Evolutionary conservation across 2,113 vertebrate genomes (phyloP), one percentile per base, ranked within the genome.

Genomic region (Chionis minor): DNA sequence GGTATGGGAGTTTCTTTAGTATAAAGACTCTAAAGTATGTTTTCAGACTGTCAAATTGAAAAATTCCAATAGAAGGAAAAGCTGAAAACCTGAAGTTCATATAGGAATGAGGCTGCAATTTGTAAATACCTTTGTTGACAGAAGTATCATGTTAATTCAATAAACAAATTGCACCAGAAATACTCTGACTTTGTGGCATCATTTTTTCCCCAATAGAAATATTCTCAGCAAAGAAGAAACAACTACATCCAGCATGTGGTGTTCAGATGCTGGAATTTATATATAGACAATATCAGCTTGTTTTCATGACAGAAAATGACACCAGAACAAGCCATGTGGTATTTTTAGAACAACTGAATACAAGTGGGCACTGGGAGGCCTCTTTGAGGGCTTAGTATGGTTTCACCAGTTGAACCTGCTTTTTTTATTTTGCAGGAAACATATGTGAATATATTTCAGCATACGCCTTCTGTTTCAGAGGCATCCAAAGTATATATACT

Each of bases 221-320:
- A 55, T 42, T 51, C 12, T 83, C 26, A 94, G 23, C 10, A 70
- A 88, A 85, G 35, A 65, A 84, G n/a, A 81, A 88, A 55, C 2
- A 85, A 24, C 21, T 63, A 24, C 16, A 79, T 61, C 5, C 23
- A 81, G 19, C 65, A 84, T 61, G 12, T 81, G 58, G 52, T 38
- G 10, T 81, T 97, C 90, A 94, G 75, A 92, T 92, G 77, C 38
- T 89, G 30, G 6, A 88, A 69, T 71, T 78, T 88, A 35, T 94
- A 63, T 74, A 71, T 54, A 74, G 49, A 55, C 6, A 78, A 38
- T 55, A 90, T 42, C 47, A 86, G 24, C 32, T 78, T 73, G 27
- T 82, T 92, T 88, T 82, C 45, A 32, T 78, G 45, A 73, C 33
- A 72, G 40, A 81, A 92, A 90, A 83, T 62, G 30, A 75, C 67